A percentile compares a stretch with the other conserved stretches of the same genome.
phyloP scores from a whole-genome alignment of 2,113 vertebrate genomes.

The Oostethus manadensis region DNA sequence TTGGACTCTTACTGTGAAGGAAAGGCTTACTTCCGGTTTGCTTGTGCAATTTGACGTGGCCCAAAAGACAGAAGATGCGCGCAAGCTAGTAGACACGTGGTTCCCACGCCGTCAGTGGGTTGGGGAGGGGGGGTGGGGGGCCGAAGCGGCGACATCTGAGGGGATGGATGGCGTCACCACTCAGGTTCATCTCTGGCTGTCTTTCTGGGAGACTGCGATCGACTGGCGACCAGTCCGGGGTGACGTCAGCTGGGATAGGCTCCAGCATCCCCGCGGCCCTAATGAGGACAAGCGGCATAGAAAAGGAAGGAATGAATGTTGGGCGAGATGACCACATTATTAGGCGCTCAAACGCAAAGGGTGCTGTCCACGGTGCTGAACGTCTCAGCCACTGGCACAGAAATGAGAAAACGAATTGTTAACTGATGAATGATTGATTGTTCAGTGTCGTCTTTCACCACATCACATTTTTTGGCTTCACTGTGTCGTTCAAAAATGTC shows the following conservation, averaged over 20 bases:
- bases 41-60: conserved; percentile 24
- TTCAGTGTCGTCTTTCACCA: too few relatives aligned
- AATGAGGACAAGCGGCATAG: too few relatives aligned
- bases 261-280: too few relatives aligned
- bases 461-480: too few relatives aligned
- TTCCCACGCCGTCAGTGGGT: conserved; percentile 64
- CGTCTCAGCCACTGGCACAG: not conserved
- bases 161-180: conserved; percentile 8
- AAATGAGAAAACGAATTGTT: too few relatives aligned
- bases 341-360: conserved; percentile 9
- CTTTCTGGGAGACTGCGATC: too few relatives aligned
- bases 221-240: too few relatives aligned
- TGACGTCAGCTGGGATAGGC: too few relatives aligned
- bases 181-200: conserved; percentile 5
- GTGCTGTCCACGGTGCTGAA: conserved; percentile 48
- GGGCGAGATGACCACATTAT: not conserved
- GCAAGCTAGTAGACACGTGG: conserved; percentile 81
- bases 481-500: too few relatives aligned
- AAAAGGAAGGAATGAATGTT: too few relatives aligned
- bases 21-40: conserved; percentile 4
- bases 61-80: conserved; percentile 48
- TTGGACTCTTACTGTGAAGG: conserved; percentile 37
- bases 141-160: conserved; percentile 20
- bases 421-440: too few relatives aligned
- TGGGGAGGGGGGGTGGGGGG: conserved; percentile 14